phyloP scores from a whole-genome alignment of 2,113 vertebrate genomes.

The Saguinus midas region DNA sequence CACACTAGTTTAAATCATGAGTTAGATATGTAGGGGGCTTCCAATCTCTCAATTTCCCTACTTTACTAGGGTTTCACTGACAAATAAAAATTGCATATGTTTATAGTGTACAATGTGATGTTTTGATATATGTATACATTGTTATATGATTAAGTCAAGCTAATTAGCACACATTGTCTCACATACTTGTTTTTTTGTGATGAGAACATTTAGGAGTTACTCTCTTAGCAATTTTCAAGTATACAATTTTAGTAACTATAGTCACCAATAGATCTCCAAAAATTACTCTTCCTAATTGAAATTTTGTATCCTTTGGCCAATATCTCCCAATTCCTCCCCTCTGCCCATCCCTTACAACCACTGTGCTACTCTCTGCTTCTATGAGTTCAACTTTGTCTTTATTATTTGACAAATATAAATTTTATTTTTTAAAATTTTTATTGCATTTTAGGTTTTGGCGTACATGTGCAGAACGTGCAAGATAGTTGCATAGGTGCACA shows the following conservation, averaged over 20 bases:
- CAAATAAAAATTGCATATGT: not conserved
- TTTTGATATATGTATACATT: not conserved
- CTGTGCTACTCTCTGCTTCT: not conserved
- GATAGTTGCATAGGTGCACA: too few species aligned
- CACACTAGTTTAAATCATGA: not conserved
- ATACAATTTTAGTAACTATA: not conserved
- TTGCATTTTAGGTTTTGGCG: too few species aligned
- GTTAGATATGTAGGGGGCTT: not conserved
- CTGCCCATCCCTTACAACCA: not conserved
- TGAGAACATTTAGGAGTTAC: not conserved
- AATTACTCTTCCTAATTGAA: not conserved
- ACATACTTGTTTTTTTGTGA: not conserved
- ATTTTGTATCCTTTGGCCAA: not conserved
- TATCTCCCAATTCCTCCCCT: not conserved
- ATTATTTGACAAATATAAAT: not conserved
- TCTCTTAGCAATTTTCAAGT: not conserved
- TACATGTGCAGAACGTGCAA: too few species aligned
- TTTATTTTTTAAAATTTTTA: too few species aligned
- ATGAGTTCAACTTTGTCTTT: not conserved
- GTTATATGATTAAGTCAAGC: not conserved
- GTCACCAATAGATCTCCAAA: not conserved
- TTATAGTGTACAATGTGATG: not conserved
- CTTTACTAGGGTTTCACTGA: not conserved
- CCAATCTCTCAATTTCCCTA: not conserved
- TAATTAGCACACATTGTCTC: not conserved